Percentiles rank a stretch among this genome's conserved stretches.
phyloP scores from a whole-genome alignment of 1,140 invertebrate genomes.

The Drosophila auraria region DNA sequence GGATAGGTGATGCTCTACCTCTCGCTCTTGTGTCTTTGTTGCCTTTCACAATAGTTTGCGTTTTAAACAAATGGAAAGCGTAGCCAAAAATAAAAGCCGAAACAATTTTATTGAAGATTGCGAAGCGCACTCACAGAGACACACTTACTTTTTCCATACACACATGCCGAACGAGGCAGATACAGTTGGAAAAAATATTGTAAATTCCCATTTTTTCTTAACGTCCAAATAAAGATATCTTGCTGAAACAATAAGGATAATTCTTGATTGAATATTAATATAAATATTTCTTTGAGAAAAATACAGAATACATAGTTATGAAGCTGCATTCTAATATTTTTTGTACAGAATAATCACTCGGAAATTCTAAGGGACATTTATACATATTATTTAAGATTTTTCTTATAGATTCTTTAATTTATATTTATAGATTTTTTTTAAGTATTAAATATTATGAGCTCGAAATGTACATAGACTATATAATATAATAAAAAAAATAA shows the following conservation, averaged over 20 bases:
- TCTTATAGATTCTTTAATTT: no score
- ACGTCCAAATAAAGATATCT: neutral
- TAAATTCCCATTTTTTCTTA: neutral
- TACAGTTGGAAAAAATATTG: neutral
- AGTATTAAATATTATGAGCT: no score
- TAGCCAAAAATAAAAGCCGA: constrained; percentile 74
- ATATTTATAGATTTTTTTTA: no score
- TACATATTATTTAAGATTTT: neutral
- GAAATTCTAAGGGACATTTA: neutral
- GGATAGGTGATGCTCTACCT: constrained; percentile 31
- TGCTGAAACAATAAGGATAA: neutral
- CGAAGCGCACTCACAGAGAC: constrained; percentile 56
- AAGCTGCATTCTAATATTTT: neutral
- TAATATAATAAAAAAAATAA: neutral
- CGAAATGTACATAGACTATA: neutral
- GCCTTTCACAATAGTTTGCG: constrained; percentile 74
- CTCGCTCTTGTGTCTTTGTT: constrained; percentile 42
- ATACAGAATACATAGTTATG: neutral
- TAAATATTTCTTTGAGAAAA: neutral
- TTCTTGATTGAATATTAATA: neutral
- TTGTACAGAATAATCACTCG: neutral
- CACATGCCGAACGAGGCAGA: constrained; percentile 12
- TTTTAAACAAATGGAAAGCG: constrained; percentile 81
- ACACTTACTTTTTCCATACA: constrained; percentile 14
- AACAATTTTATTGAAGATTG: constrained; percentile 82